Conservation (phyloP, 2,888 invertebrate species). For the Eurois occulta region DNA sequence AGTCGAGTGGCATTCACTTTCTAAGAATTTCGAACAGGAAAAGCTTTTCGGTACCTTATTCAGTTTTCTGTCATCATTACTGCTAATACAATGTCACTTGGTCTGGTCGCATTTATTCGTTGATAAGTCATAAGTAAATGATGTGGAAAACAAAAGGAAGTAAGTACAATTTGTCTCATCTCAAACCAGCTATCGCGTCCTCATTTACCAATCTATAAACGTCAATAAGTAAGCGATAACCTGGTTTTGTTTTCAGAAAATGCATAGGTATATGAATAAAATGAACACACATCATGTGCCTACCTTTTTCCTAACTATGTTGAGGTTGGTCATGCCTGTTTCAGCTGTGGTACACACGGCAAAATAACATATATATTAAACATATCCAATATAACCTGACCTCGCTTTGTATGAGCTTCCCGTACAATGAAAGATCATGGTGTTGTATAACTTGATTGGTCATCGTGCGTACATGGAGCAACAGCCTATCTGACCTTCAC, state of each 20-base stretch:
- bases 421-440: too few relatives aligned
- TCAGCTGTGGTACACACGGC: background rate
- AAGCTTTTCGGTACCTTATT: background rate
- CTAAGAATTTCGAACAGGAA: background rate
- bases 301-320: background rate
- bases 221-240: constrained; percentile 42
- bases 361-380: too few relatives aligned
- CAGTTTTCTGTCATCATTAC: background rate
- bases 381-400: too few relatives aligned
- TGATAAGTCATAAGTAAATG: background rate
- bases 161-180: constrained; percentile 5
- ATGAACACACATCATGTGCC: background rate
- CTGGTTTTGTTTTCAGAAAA: constrained; percentile 40
- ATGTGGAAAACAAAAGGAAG: background rate
- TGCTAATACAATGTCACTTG: background rate
- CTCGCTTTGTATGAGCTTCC: too few relatives aligned
- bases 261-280: background rate
- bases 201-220: constrained; percentile 31
- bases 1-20: background rate
- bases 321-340: background rate
- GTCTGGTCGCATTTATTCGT: background rate
- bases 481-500: background rate
- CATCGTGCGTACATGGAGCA: background rate
- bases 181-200: constrained; percentile 16
- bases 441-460: too few relatives aligned